phyloP scores from a whole-genome alignment of 2,113 vertebrate genomes.

The Gnathonemus longibarbis region DNA sequence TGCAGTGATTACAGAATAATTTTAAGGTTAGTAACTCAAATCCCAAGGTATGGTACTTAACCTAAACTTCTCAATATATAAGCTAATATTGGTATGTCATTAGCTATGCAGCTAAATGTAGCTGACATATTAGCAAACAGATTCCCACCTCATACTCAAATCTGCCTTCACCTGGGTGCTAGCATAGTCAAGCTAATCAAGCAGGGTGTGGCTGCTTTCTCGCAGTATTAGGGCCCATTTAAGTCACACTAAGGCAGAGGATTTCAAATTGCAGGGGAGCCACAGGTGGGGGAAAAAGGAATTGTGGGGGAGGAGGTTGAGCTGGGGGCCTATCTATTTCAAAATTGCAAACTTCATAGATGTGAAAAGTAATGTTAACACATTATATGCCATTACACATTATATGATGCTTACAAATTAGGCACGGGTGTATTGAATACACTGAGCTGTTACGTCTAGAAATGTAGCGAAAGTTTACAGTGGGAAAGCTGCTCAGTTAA shows the following conservation, averaged over 20 bases:
- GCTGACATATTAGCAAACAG: neutral
- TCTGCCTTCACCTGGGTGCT: neutral
- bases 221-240: neutral
- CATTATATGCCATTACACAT: neutral
- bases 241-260: neutral
- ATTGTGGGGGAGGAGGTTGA: neutral
- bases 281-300: neutral
- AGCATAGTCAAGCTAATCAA: neutral
- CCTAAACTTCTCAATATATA: neutral
- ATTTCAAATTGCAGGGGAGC: too few species aligned
- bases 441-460: neutral
- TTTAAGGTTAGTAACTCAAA: neutral
- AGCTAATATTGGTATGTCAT: neutral
- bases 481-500: neutral
- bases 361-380: neutral
- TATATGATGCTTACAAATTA: neutral
- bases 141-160: neutral
- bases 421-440: neutral
- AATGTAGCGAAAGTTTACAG: neutral
- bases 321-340: too few species aligned
- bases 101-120: neutral
- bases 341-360: neutral
- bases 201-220: neutral
- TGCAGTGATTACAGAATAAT: neutral
- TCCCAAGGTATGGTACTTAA: neutral